Evolutionary conservation across 1,140 invertebrate genomes (phyloP).

Genomic region (Drosophila sp.): DNA sequence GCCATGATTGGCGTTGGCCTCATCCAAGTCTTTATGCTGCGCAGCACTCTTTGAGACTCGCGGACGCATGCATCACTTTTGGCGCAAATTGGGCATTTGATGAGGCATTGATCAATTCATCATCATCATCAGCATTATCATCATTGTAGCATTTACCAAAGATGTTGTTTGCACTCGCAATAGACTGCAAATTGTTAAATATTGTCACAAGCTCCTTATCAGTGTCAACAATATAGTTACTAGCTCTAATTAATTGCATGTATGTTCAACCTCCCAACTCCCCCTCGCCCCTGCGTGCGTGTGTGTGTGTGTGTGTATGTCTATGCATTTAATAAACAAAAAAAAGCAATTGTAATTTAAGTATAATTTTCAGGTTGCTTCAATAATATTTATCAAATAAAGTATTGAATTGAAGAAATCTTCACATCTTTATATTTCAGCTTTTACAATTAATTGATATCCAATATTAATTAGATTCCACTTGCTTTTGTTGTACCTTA

Average conservation of each 20-base stretch:
- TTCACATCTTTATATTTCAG: not conserved
- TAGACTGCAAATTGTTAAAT: slow-evolving; percentile 32
- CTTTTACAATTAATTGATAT: not conserved
- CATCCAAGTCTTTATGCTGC: slow-evolving; percentile 88
- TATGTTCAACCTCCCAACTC: not conserved
- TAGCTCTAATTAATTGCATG: slow-evolving; percentile 29
- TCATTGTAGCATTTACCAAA: slow-evolving; percentile 58
- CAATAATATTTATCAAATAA: slow-evolving; percentile 12
- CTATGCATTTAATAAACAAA: slow-evolving; percentile 46
- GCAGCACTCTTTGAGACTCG: slow-evolving; percentile 89
- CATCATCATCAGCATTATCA: not conserved
- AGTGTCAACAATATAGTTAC: slow-evolving; percentile 19
- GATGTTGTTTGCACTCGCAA: slow-evolving; percentile 36
- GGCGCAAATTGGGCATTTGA: slow-evolving; percentile 85
- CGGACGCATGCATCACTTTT: slow-evolving; percentile 86
- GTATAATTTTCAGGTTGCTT: not conserved
- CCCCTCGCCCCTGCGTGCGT: not conserved
- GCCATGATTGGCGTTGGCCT: slow-evolving; percentile 90
- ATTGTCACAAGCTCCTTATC: slow-evolving; percentile 32
- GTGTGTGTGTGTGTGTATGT: not conserved
- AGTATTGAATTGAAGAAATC: not conserved
- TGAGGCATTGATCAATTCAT: slow-evolving; percentile 13
- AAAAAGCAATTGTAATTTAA: slow-evolving; percentile 30
- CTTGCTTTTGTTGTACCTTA: not conserved
- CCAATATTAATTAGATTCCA: not conserved